phyloP scores from a whole-genome alignment of 2,113 vertebrate genomes.

The Sialia sialis region DNA sequence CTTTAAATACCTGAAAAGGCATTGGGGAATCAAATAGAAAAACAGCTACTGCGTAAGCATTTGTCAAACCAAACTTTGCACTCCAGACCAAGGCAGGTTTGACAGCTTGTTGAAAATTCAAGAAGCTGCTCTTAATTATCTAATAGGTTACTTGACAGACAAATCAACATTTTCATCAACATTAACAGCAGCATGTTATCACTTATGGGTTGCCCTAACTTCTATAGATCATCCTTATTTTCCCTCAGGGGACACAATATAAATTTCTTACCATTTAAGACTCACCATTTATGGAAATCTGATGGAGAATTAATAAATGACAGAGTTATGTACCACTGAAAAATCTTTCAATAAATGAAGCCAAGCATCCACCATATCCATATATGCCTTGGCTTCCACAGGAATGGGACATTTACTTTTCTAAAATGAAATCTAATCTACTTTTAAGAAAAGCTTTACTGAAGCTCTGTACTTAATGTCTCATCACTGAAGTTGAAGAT shows the following conservation, averaged over 20 bases:
- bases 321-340: neutral
- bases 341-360: neutral
- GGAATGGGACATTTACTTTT: neutral
- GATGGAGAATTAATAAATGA: neutral
- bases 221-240: neutral
- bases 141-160: neutral
- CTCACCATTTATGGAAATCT: neutral
- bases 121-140: neutral
- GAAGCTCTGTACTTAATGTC: neutral
- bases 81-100: neutral
- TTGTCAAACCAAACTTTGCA: neutral
- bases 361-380: neutral
- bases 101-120: neutral
- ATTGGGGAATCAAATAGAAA: neutral
- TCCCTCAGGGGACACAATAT: neutral
- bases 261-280: neutral
- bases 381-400: neutral
- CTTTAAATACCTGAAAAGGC: neutral
- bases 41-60: neutral
- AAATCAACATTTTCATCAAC: neutral
- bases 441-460: neutral
- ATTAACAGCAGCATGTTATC: neutral
- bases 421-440: neutral
- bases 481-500: neutral
- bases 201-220: neutral